Percentiles rank a stretch among this genome's conserved stretches.
phyloP scores from a whole-genome alignment of 2,888 invertebrate genomes.

The Lypha dubia region DNA sequence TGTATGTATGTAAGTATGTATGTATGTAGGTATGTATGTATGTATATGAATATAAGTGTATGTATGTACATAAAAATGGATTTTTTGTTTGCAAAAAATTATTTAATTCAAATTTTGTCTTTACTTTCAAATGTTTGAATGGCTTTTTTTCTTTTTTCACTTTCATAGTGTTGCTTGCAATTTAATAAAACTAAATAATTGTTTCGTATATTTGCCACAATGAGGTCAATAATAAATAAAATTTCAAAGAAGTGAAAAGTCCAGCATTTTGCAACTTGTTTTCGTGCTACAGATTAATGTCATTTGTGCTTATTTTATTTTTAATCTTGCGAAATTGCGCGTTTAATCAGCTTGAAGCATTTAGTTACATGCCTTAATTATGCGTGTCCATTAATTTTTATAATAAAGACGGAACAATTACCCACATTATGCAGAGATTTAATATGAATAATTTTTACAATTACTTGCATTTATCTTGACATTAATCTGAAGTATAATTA shows the following conservation, averaged over 20 bases:
- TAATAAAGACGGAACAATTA: background rate
- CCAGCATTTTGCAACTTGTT: conserved; percentile 24
- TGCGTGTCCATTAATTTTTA: conserved; percentile 12
- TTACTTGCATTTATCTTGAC: conserved; percentile 37
- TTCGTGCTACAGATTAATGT: conserved; percentile 43
- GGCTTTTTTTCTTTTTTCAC: conserved; percentile 26
- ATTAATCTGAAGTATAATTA: conserved; percentile 13
- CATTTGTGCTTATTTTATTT: conserved; percentile 11
- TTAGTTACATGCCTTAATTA: conserved; percentile 31
- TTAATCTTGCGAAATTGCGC: conserved; percentile 5
- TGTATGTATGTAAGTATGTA: no score
- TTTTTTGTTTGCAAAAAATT: background rate
- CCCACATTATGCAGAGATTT: conserved; percentile 2
- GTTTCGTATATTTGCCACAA: background rate
- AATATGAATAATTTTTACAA: conserved; percentile 19
- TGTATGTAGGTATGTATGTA: background rate
- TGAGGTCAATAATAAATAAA: conserved; percentile 8
- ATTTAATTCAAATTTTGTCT: background rate
- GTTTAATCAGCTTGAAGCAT: conserved; percentile 1
- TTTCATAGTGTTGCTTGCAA: conserved; percentile 36
- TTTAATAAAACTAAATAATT: conserved; percentile 26
- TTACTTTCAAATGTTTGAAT: conserved; percentile 26
- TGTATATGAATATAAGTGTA: background rate
- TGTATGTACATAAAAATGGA: background rate
- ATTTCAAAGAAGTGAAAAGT: background rate